Evolutionary conservation across 2,113 vertebrate genomes (phyloP).

Genomic region (Coptodon bakossiorum): DNA sequence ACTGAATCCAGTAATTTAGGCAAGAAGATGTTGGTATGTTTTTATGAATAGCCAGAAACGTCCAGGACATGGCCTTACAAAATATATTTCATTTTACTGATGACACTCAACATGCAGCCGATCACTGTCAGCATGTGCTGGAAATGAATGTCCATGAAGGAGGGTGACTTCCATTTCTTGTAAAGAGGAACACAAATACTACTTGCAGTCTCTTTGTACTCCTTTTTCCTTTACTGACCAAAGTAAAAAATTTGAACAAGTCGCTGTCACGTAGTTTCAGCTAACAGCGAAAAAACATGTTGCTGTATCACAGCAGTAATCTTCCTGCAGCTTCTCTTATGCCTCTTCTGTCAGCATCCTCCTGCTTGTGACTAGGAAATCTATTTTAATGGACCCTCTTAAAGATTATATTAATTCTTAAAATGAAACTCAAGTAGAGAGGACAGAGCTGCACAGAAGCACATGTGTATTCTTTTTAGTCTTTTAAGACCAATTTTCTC

Average conservation of each 20-base stretch:
- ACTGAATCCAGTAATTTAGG: neutral
- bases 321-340: neutral
- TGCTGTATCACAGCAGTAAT: neutral
- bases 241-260: rapidly evolving
- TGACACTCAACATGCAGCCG: rapidly evolving
- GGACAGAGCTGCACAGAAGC: neutral
- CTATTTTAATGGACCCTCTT: neutral
- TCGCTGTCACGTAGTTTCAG: neutral
- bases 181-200: neutral
- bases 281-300: neutral
- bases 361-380: neutral
- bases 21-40: neutral
- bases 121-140: neutral
- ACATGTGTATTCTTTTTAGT: neutral
- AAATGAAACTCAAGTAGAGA: neutral
- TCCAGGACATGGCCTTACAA: neutral
- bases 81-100: neutral
- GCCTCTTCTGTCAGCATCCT: neutral
- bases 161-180: neutral
- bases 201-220: neutral
- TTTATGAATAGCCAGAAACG: neutral
- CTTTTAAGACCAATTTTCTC: neutral
- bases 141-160: neutral
- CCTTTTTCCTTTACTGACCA: neutral
- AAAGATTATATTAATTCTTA: neutral